These are phyloP conservation scores for Nesogale talazaci DNA, from an alignment of 2,113 vertebrate species.

Conservation along the genomic window DNA sequence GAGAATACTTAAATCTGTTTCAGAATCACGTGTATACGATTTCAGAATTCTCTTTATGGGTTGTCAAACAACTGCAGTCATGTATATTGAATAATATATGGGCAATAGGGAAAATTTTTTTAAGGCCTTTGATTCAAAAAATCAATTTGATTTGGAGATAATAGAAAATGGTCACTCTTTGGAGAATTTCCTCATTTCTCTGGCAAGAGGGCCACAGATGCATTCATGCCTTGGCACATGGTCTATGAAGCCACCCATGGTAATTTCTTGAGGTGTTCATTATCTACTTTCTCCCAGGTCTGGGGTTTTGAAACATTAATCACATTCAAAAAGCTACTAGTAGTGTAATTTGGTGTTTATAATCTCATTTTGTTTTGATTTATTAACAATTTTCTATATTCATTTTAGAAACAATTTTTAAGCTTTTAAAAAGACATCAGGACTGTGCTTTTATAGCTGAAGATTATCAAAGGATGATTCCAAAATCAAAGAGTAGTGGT, in stretches of 20 bases:
- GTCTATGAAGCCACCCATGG: neutral
- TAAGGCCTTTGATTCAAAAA: slow-evolving; percentile 1
- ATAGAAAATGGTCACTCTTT: slow-evolving; percentile 12
- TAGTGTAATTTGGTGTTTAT: neutral
- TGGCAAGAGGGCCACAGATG: neutral
- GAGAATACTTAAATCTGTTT: neutral
- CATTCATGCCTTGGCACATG: neutral
- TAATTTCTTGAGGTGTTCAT: neutral
- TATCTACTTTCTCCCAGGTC: neutral
- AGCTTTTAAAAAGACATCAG: neutral
- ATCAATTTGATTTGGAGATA: neutral
- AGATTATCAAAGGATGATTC: neutral
- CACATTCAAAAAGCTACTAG: neutral
- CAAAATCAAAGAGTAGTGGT: slow-evolving; percentile 19
- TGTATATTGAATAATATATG: neutral
- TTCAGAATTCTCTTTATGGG: neutral
- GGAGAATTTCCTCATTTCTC: neutral
- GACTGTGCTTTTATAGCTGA: neutral
- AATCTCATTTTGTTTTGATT: slow-evolving; percentile 33
- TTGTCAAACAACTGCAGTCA: neutral
- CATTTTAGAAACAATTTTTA: neutral
- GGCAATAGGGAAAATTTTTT: neutral
- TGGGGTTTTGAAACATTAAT: neutral
- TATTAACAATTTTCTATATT: neutral
- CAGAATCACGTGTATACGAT: neutral